Evolutionary conservation across 2,888 invertebrate species (phyloP).

Genomic region (Halocaridina rubra): DNA sequence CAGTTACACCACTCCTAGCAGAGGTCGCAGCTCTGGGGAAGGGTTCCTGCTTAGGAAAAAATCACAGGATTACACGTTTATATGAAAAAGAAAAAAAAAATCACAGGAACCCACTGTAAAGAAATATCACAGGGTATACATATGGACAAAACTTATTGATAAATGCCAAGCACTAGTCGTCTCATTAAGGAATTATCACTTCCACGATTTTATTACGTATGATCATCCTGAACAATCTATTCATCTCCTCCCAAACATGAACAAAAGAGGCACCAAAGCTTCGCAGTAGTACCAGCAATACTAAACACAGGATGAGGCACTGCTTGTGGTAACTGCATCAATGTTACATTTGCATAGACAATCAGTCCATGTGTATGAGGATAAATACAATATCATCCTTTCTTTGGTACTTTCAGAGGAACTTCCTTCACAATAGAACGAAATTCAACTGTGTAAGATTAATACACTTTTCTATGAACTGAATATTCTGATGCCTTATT

Average conservation of each 20-base stretch:
- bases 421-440: too few relatives aligned
- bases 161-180: constrained; percentile 59
- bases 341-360: constrained; percentile 51
- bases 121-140: constrained; percentile 60
- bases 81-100: constrained; percentile 35
- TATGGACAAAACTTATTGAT: constrained; percentile 51
- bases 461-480: background rate
- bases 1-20: constrained; percentile 58
- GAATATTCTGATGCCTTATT: background rate
- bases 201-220: constrained; percentile 17
- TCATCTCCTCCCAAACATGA: constrained; percentile 29
- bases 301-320: constrained; percentile 49
- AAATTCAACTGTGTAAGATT: too few relatives aligned
- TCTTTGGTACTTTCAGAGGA: background rate
- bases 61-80: constrained; percentile 58
- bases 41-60: constrained; percentile 47
- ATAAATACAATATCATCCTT: too few relatives aligned
- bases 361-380: too few relatives aligned
- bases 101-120: constrained; percentile 58
- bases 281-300: constrained; percentile 36
- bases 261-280: constrained; percentile 34
- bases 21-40: constrained; percentile 42
- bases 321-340: constrained; percentile 56
- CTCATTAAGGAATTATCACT: constrained; percentile 46
- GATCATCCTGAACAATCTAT: constrained; percentile 4